Base-by-base conservation (phyloP, 2,797 vertebrate species). In the Smutsia temminckii region DNA sequence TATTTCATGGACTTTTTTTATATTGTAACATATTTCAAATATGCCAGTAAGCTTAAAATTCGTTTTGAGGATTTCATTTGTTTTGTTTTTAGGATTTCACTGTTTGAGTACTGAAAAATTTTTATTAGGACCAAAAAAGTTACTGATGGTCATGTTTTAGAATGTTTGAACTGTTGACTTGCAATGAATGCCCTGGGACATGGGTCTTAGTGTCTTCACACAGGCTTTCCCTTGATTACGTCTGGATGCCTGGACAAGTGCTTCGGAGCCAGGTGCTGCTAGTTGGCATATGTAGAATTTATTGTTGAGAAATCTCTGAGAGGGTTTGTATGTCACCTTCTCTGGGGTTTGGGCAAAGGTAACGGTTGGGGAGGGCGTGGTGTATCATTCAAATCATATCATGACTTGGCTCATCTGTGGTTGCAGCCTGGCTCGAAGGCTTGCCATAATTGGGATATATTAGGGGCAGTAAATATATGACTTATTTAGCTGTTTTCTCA, bases 21-120 rank as follows among this genome's bases (percentile, higher is more conserved):
- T 49, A 89, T 51, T 96, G 95, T 97, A 95, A 95, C 1, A 84
- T 92, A 49, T 68, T 93, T 93, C 18, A 72, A 64, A 87, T 94
- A n/a, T 55, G 85, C 25, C 25, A 69, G 0, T 96, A 85, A 95
- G 49, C 93, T 93, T 95, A 93, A 93, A 81, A 42, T 95, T 74
- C 78, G 32, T 95, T 68, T 85, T 87, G 23, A 95, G 53, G 32
- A 79, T 21, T 93, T 69, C 17, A 37, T 66, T 96, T 97, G 66
- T 89, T 64, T 69, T 93, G 61, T 91, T 93, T 91, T 94, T 92
- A 93, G 78, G 55, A 94, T 27, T 68, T 93, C 2, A 40, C 1
- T 91, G 2, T 61, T 71, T 88, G 87, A 96, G n/a, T 88, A 71
- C 49, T 92, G 71, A 69, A 53, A 49, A 37, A 49, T 25, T 34